These are phyloP conservation scores for Chloroceryle amazona DNA, from an alignment of 2,797 vertebrate genomes.

Conservation along the genomic window DNA sequence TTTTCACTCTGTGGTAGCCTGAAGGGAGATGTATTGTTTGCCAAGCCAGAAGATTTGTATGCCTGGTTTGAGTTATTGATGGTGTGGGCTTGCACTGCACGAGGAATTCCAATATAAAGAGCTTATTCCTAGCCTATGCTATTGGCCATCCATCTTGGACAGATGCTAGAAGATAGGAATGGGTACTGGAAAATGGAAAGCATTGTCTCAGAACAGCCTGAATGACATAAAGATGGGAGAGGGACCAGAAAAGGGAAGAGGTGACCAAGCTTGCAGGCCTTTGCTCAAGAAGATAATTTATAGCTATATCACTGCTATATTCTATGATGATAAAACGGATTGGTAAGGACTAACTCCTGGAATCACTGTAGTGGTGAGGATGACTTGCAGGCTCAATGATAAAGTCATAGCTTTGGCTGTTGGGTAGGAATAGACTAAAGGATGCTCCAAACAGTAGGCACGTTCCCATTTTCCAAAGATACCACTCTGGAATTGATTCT, in stretches of 20 bases:
- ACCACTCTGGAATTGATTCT: background rate
- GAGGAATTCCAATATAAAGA: constrained; percentile 36
- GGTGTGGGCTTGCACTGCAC: background rate
- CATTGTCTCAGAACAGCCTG: background rate
- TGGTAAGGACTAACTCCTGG: background rate
- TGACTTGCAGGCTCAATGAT: background rate
- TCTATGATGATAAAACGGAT: background rate
- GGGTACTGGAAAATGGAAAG: background rate
- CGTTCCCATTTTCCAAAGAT: background rate
- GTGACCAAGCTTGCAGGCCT: background rate
- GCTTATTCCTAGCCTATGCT: background rate
- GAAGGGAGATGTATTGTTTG: background rate
- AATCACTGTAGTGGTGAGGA: background rate
- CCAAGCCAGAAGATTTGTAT: background rate
- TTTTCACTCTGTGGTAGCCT: background rate
- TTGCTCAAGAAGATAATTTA: background rate
- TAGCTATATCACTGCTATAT: background rate
- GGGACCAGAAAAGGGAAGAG: background rate
- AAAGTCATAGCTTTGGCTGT: background rate
- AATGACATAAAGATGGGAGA: background rate
- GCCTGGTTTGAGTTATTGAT: constrained; percentile 29
- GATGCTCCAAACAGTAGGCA: background rate
- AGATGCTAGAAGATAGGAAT: background rate
- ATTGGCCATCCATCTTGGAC: background rate
- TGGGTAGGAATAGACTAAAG: background rate